These are phyloP conservation scores for Drosophila percnosoma DNA, from an alignment of 2,888 invertebrate species.

Conservation along the genomic window DNA sequence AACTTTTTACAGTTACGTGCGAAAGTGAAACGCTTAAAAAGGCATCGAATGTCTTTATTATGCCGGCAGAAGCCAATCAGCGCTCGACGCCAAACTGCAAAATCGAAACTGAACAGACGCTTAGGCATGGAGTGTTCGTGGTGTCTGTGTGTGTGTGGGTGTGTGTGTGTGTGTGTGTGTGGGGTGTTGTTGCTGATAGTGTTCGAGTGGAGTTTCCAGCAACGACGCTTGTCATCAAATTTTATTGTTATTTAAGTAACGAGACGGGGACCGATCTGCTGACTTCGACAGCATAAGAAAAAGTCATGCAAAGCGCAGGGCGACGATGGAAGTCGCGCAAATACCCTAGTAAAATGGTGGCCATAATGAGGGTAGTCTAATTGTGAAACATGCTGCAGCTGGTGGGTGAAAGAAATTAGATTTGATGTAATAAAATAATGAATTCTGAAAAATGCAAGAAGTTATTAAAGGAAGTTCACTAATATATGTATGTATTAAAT, in stretches of 20 bases:
- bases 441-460: not conserved
- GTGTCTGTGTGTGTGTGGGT: not conserved
- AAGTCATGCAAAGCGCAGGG: conserved; percentile 59
- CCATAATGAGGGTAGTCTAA: not conserved
- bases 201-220: conserved; percentile 20
- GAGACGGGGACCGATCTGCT: conserved; percentile 35
- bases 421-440: not conserved
- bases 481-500: not conserved
- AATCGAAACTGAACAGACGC: conserved; percentile 55
- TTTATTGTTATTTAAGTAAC: conserved; percentile 84
- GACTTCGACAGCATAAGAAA: conserved; percentile 36
- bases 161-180: not conserved
- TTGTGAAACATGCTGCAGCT: not conserved
- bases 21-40: conserved; percentile 80
- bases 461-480: not conserved
- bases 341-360: conserved; percentile 20
- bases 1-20: conserved; percentile 74
- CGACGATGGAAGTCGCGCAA: conserved; percentile 14
- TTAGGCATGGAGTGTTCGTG: not conserved
- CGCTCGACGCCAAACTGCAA: conserved; percentile 44
- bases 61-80: conserved; percentile 74
- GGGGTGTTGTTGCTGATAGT: conserved; percentile 31
- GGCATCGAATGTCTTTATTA: conserved; percentile 81
- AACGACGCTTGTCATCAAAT: conserved; percentile 79
- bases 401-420: not conserved